These are phyloP conservation scores for Rhizoglyphus robini DNA, from an alignment of 1,140 invertebrate genomes.

Conservation along the genomic window DNA sequence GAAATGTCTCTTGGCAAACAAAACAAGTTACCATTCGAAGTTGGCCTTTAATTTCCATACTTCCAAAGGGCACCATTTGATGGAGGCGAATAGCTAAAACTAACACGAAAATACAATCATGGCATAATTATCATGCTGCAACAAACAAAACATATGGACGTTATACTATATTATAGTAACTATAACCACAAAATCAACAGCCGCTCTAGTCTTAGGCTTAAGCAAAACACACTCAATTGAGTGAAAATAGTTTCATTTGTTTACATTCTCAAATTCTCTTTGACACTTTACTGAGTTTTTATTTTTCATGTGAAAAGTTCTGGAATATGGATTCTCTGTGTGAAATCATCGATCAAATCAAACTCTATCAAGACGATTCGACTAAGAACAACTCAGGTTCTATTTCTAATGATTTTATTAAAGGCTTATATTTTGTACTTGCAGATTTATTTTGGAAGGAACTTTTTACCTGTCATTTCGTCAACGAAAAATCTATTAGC, in stretches of 20 bases:
- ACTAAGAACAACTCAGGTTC: not conserved
- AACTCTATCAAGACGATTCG: not conserved
- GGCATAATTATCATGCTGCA: not conserved
- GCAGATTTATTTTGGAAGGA: slow-evolving; percentile 69
- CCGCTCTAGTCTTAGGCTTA: too few species aligned
- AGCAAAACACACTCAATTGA: too few species aligned
- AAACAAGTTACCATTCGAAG: not conserved
- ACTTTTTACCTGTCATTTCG: slow-evolving; percentile 82
- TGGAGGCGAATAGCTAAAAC: not conserved
- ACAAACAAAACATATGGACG: too few species aligned
- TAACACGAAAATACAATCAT: not conserved
- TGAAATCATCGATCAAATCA: not conserved
- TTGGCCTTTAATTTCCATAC: not conserved
- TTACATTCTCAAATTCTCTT: too few species aligned
- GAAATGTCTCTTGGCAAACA: not conserved
- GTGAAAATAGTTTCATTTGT: too few species aligned
- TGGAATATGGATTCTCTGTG: not conserved
- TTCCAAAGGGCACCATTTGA: not conserved
- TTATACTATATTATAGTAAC: too few species aligned
- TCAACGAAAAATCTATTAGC: slow-evolving; percentile 48
- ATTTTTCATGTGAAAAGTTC: too few species aligned
- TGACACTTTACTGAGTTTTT: too few species aligned
- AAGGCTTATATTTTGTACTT: not conserved
- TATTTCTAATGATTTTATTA: not conserved
- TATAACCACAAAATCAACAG: too few species aligned